phyloP scores from a whole-genome alignment of 2,113 vertebrate genomes.

The Notiomystis cincta region DNA sequence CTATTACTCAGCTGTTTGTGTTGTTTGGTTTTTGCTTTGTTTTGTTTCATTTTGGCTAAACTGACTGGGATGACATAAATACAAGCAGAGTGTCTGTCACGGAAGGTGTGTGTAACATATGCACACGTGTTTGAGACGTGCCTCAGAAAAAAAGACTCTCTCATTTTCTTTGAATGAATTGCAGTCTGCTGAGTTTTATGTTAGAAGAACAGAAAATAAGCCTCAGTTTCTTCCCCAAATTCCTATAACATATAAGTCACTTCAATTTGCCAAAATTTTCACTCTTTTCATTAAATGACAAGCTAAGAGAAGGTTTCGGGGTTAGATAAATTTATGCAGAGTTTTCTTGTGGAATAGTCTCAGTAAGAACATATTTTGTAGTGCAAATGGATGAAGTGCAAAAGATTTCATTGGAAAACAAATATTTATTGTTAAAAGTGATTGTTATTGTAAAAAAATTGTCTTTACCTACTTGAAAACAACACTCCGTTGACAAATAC shows the following conservation, averaged over 20 bases:
- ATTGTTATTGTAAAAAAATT: not conserved
- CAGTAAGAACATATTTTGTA: not conserved
- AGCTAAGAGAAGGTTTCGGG: not conserved
- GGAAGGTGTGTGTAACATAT: rapidly evolving
- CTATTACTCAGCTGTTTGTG: not conserved
- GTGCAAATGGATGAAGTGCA: not conserved
- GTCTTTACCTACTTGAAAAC: not conserved
- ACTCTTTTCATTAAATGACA: not conserved
- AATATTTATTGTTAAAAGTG: not conserved
- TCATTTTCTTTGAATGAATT: not conserved
- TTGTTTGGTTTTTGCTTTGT: not conserved
- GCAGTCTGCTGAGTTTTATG: not conserved
- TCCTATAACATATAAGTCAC: not conserved
- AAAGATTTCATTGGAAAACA: not conserved
- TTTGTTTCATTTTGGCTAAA: not conserved
- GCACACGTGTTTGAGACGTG: rapidly evolving
- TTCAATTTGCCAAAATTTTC: not conserved
- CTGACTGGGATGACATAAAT: not conserved
- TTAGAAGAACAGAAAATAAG: not conserved
- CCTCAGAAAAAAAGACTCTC: not conserved
- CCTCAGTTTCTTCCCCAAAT: not conserved
- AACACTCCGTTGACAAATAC: not conserved
- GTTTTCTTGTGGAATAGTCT: not conserved
- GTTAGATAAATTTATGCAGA: not conserved
- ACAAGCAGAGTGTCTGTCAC: not conserved